Percentiles rank a stretch among this genome's conserved stretches.
Conservation (phyloP, 1,140 invertebrate genomes). For the Spodoptera frugiperda region DNA sequence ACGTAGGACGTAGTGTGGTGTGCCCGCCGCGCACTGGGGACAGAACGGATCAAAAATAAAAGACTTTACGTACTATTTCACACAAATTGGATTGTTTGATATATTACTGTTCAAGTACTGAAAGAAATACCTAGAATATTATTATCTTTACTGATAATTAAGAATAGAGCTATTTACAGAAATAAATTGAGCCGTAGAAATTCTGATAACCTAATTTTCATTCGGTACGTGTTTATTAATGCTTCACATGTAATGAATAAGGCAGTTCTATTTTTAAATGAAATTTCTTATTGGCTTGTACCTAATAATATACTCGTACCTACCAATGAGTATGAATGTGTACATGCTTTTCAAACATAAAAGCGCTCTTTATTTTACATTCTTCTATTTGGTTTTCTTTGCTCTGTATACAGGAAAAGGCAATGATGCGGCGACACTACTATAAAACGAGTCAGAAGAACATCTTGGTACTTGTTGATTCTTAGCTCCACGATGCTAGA, state of each 20-base stretch:
- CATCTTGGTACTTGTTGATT: conserved; percentile 19
- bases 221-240: too few species aligned
- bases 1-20: conserved; percentile 46
- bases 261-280: too few species aligned
- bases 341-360: neutral
- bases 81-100: conserved; percentile 43
- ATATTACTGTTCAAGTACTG: neutral
- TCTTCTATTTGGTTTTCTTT: neutral
- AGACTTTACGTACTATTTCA: conserved; percentile 23
- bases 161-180: too few species aligned
- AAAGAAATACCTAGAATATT: conserved; percentile 8
- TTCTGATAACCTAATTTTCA: too few species aligned
- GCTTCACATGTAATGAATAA: too few species aligned
- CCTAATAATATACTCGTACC: too few species aligned
- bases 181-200: too few species aligned
- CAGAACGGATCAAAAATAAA: conserved; percentile 36
- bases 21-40: conserved; percentile 12
- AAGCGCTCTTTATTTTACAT: neutral
- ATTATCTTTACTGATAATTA: neutral
- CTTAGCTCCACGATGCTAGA: neutral
- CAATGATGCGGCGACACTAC: conserved; percentile 4
- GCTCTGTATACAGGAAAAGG: neutral
- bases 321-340: neutral
- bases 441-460: neutral
- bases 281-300: too few species aligned